phyloP scores from a whole-genome alignment of 2,888 invertebrate species.

The Aquatica leii region DNA sequence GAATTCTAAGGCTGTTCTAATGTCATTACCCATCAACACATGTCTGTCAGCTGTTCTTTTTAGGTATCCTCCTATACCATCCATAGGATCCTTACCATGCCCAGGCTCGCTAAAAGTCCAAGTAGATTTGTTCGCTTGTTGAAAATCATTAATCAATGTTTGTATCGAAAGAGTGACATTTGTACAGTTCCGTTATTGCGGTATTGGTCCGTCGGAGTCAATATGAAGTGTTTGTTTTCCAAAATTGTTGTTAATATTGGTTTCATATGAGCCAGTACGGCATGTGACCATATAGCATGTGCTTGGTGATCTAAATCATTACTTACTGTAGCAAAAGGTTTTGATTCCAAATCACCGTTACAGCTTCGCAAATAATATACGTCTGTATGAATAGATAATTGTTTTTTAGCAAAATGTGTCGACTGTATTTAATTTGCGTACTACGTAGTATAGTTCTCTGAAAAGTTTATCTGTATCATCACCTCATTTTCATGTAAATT shows the following conservation, averaged over 20 bases:
- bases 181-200: conserved; percentile 42
- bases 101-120: conserved; percentile 5
- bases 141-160: neutral
- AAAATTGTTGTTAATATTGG: conserved; percentile 34
- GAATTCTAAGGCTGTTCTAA: conserved; percentile 35
- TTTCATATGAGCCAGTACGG: conserved; percentile 42
- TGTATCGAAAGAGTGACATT: conserved; percentile 36
- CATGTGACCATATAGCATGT: conserved; percentile 41
- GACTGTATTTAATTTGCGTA: conserved; percentile 1
- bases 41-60: conserved; percentile 8
- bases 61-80: neutral
- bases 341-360: conserved; percentile 24
- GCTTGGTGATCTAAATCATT: conserved; percentile 41
- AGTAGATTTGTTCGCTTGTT: neutral
- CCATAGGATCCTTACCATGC: neutral
- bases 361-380: neutral
- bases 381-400: neutral
- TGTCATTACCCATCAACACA: conserved; percentile 35
- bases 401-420: conserved; percentile 5
- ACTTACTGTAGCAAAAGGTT: conserved; percentile 39
- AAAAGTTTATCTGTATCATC: conserved; percentile 1
- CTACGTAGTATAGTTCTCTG: neutral
- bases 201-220: conserved; percentile 39
- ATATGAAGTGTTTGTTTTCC: conserved; percentile 38
- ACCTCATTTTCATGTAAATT: neutral